These are phyloP conservation scores for Cheilosia variabilis DNA, from an alignment of 2,888 invertebrate species.

Conservation along the genomic window DNA sequence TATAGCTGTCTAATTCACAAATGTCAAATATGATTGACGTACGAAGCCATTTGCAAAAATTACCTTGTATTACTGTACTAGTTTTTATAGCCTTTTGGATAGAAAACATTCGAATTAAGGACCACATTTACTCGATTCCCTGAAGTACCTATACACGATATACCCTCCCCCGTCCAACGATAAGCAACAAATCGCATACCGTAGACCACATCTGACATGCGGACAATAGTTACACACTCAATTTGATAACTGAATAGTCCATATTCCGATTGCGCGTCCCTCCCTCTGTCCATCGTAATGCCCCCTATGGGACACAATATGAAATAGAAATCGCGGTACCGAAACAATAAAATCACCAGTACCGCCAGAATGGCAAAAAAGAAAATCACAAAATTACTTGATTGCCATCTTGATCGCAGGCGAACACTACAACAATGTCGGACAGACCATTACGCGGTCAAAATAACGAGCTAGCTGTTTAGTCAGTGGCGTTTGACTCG, in stretches of 20 bases:
- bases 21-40: too few species aligned
- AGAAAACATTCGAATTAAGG: too few species aligned
- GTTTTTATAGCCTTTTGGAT: too few species aligned
- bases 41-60: too few species aligned
- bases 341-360: constrained; percentile 14
- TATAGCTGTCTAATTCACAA: too few species aligned
- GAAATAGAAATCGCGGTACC: constrained; percentile 36
- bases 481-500: constrained; percentile 32
- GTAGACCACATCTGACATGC: constrained; percentile 20
- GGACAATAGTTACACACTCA: constrained; percentile 7
- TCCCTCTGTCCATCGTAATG: not conserved
- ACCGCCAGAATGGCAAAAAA: not conserved
- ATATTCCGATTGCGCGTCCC: constrained; percentile 30
- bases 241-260: constrained; percentile 19
- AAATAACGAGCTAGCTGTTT: constrained; percentile 49
- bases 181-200: constrained; percentile 28
- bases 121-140: too few species aligned
- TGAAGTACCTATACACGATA: too few species aligned
- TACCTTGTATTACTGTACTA: too few species aligned
- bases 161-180: not conserved
- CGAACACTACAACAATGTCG: constrained; percentile 31
- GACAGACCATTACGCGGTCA: constrained; percentile 40
- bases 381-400: constrained; percentile 35
- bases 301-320: constrained; percentile 14
- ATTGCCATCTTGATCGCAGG: constrained; percentile 54